Percentiles rank a stretch among this genome's conserved stretches.
phyloP scores from a whole-genome alignment of 2,113 vertebrate genomes.

The Tenebrosternarchus preto region DNA sequence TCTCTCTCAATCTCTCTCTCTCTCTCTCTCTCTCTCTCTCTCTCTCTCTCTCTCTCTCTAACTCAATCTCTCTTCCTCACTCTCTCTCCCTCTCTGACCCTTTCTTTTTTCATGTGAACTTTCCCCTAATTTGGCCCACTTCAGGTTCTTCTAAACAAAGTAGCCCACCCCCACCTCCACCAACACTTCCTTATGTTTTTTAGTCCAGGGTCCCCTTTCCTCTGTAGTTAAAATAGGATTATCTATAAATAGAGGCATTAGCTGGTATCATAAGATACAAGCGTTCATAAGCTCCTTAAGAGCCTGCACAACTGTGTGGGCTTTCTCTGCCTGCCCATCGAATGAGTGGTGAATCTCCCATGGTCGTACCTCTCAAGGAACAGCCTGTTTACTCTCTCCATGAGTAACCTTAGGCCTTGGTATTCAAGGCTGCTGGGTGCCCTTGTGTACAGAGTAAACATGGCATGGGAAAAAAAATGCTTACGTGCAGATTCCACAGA shows the following conservation, averaged over 20 bases:
- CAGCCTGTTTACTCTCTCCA: constrained; percentile 44
- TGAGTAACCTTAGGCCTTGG: constrained; percentile 2
- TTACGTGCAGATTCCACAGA: not conserved
- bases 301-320: constrained; percentile 49
- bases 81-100: no score
- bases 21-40: no score
- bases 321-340: constrained; percentile 49
- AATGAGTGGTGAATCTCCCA: constrained; percentile 4
- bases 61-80: no score
- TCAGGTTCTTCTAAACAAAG: not conserved
- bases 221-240: constrained; percentile 70
- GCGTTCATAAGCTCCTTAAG: constrained; percentile 66
- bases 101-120: not conserved
- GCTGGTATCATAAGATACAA: constrained; percentile 64
- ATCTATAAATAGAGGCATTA: constrained; percentile 77
- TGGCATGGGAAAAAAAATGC: not conserved
- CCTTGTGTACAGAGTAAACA: constrained; percentile 38
- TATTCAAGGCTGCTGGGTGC: constrained; percentile 11
- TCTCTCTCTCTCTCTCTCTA: no score
- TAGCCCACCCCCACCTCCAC: not conserved
- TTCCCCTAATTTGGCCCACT: not conserved
- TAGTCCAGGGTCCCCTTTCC: constrained; percentile 61
- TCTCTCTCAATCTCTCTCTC: no score
- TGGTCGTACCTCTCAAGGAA: constrained; percentile 37
- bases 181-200: constrained; percentile 47